Evolutionary conservation across 2,888 invertebrate species (phyloP).

Genomic region (Cyaniris semiargus): DNA sequence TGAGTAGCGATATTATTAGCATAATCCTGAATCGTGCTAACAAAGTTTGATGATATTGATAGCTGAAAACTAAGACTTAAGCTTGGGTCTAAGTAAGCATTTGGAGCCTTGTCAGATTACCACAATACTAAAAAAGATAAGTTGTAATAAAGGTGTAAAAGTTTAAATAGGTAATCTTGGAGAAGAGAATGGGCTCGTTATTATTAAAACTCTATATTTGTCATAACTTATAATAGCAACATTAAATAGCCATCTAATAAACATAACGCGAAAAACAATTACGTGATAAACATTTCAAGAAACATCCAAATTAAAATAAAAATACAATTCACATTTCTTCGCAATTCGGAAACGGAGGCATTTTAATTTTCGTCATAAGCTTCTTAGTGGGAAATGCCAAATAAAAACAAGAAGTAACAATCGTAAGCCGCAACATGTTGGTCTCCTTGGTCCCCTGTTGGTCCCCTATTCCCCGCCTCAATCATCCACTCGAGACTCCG

Average conservation of each 20-base stretch:
- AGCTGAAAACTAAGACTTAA: too few species aligned
- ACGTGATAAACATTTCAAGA: not conserved
- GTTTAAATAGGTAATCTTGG: too few species aligned
- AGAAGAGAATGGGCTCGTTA: not conserved
- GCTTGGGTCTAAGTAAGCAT: too few species aligned
- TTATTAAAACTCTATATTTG: not conserved
- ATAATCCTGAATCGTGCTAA: not conserved
- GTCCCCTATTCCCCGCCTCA: constrained; percentile 66
- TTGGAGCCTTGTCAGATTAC: too few species aligned
- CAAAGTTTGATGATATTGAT: not conserved
- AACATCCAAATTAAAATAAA: not conserved
- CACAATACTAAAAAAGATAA: too few species aligned
- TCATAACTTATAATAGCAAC: not conserved
- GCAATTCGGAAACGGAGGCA: not conserved
- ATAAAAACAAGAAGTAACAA: constrained; percentile 23
- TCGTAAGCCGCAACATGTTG: constrained; percentile 14
- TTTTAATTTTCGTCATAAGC: constrained; percentile 29
- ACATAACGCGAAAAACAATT: not conserved
- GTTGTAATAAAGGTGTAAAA: too few species aligned
- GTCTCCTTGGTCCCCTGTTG: constrained; percentile 11
- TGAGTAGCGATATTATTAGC: not conserved
- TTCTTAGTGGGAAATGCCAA: constrained; percentile 19
- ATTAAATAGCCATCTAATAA: not conserved
- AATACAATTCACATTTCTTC: not conserved
- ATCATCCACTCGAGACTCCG: constrained; percentile 76